Evolutionary conservation across 2,888 invertebrate genomes (phyloP).

Genomic region (Protodeltote pygarga): DNA sequence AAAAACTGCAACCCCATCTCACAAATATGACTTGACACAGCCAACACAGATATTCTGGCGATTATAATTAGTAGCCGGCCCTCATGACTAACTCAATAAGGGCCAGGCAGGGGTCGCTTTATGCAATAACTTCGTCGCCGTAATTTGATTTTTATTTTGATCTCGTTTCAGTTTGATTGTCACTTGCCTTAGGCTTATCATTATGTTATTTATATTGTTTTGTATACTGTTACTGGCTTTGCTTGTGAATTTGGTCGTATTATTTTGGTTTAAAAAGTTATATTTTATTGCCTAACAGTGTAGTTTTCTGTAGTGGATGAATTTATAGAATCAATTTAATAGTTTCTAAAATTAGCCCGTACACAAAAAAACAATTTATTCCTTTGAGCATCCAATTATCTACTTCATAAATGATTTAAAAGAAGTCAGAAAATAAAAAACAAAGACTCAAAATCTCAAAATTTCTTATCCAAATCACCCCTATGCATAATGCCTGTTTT

Average conservation of each 20-base stretch:
- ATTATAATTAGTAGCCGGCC: conserved; percentile 63
- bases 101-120: conserved; percentile 53
- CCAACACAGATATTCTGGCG: conserved; percentile 54
- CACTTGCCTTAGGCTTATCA: conserved; percentile 50
- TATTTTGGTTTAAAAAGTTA: conserved; percentile 15
- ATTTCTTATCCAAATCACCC: too few species aligned
- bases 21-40: conserved; percentile 33
- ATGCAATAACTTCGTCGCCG: conserved; percentile 61
- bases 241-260: conserved; percentile 19
- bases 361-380: too few species aligned
- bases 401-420: too few species aligned
- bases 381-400: too few species aligned
- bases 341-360: too few species aligned
- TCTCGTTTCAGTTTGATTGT: conserved; percentile 76
- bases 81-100: conserved; percentile 53
- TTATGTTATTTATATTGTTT: conserved; percentile 45
- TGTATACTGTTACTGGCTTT: conserved; percentile 34
- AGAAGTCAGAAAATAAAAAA: too few species aligned
- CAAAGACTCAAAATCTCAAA: too few species aligned
- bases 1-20: not conserved
- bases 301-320: too few species aligned
- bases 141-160: conserved; percentile 83
- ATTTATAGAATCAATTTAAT: too few species aligned
- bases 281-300: too few species aligned
- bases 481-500: too few species aligned